A percentile compares a stretch with the other conserved stretches of the same genome.
Evolutionary conservation across 2,113 vertebrate genomes (phyloP).

Genomic region (Hydrolagus affinis): DNA sequence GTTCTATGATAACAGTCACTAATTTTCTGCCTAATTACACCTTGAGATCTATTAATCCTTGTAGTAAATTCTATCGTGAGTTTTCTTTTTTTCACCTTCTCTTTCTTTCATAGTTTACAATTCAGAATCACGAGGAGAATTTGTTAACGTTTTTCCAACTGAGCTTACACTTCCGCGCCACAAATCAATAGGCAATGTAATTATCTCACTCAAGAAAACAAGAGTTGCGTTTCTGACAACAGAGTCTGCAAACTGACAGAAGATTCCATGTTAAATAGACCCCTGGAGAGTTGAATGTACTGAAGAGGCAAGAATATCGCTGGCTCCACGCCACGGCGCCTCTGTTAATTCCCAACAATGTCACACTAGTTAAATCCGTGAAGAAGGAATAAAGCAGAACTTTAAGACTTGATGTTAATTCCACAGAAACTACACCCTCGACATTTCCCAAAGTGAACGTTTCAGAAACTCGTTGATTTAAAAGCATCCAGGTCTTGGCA

Average conservation of each 20-base stretch:
- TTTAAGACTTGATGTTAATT: neutral
- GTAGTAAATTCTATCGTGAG: neutral
- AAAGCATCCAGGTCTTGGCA: neutral
- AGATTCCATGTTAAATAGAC: neutral
- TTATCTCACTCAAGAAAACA: conserved; percentile 14
- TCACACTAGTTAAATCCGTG: neutral
- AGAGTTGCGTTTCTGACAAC: neutral
- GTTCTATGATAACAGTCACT: too few species aligned
- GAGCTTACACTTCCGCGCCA: too few species aligned
- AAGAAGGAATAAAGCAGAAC: neutral
- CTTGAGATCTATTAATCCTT: too few species aligned
- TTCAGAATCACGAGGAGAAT: neutral
- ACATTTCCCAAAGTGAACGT: neutral
- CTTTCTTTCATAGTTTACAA: neutral
- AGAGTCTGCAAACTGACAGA: neutral
- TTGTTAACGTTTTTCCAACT: neutral
- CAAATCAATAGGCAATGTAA: neutral
- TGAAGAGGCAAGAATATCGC: neutral
- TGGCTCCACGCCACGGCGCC: neutral
- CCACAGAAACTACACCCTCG: neutral
- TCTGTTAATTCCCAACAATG: neutral
- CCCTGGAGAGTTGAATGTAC: neutral
- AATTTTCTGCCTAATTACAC: too few species aligned
- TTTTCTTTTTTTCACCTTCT: neutral
- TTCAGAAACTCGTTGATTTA: conserved; percentile 4